Percentiles rank a stretch among this genome's conserved stretches.
phyloP scores from a whole-genome alignment of 2,113 vertebrate genomes.

The Sphyrna mokarran region DNA sequence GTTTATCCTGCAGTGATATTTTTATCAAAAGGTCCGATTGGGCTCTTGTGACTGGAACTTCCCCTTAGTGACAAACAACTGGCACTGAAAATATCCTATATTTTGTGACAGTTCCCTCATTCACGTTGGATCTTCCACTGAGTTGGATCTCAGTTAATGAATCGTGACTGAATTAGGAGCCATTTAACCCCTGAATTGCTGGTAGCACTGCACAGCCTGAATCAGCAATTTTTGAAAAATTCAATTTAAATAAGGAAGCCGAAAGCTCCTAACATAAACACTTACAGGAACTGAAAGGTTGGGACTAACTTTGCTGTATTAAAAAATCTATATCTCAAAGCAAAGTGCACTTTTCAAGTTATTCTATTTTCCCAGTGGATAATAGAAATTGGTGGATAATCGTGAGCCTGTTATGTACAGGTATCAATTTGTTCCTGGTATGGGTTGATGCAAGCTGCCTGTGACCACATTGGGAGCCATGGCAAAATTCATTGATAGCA shows the following conservation, averaged over 20 bases:
- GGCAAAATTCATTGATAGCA: not conserved
- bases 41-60: not conserved
- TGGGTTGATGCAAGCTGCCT: not conserved
- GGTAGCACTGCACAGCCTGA: not conserved
- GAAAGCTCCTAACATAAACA: not conserved
- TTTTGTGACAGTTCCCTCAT: not conserved
- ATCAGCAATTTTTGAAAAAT: not conserved
- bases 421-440: not conserved
- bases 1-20: conserved; percentile 8
- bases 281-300: not conserved
- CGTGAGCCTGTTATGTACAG: not conserved
- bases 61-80: not conserved
- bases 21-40: not conserved
- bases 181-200: not conserved
- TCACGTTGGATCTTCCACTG: not conserved
- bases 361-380: not conserved
- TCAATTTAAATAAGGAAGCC: not conserved
- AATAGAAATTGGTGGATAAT: not conserved
- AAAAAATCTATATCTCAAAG: not conserved
- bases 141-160: not conserved
- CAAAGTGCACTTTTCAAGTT: not conserved
- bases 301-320: not conserved
- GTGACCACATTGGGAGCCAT: not conserved
- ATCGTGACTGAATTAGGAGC: not conserved
- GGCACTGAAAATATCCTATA: not conserved